These are phyloP conservation scores for Rallus limicola DNA, from an alignment of 2,113 vertebrate species.

Conservation along the genomic window DNA sequence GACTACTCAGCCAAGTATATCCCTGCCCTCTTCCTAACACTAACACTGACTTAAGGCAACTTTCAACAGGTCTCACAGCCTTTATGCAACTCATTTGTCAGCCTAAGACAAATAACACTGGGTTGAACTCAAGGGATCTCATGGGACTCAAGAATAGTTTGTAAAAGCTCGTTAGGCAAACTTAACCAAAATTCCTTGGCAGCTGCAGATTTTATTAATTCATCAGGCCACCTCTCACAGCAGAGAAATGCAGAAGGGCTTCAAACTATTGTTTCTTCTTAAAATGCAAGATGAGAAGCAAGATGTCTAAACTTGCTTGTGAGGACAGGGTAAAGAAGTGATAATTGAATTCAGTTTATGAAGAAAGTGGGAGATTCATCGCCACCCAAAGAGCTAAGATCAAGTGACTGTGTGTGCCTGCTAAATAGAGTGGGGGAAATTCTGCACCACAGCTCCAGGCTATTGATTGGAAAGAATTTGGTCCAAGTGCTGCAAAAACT, in stretches of 20 bases:
- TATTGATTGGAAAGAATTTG: neutral
- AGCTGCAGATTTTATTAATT: neutral
- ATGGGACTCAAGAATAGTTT: neutral
- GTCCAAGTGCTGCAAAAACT: neutral
- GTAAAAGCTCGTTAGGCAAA: neutral
- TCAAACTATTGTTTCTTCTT: neutral
- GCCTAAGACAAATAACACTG: neutral
- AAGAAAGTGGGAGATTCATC: neutral
- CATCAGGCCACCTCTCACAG: neutral
- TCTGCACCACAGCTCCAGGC: neutral
- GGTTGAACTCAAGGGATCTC: neutral
- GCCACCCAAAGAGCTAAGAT: neutral
- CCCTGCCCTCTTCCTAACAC: neutral
- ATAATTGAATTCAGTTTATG: neutral
- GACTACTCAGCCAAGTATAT: neutral
- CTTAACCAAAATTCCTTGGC: neutral
- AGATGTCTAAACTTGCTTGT: neutral
- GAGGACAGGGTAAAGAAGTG: neutral
- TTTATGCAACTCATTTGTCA: neutral
- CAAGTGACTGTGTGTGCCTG: neutral
- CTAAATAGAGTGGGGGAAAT: constrained; percentile 1
- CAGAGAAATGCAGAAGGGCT: neutral
- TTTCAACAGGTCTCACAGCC: neutral
- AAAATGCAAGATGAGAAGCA: neutral
- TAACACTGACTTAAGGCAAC: neutral